These are phyloP conservation scores for Melanotaenia parkinsoni DNA, from an alignment of 2,797 vertebrate genomes.

Conservation along the genomic window DNA sequence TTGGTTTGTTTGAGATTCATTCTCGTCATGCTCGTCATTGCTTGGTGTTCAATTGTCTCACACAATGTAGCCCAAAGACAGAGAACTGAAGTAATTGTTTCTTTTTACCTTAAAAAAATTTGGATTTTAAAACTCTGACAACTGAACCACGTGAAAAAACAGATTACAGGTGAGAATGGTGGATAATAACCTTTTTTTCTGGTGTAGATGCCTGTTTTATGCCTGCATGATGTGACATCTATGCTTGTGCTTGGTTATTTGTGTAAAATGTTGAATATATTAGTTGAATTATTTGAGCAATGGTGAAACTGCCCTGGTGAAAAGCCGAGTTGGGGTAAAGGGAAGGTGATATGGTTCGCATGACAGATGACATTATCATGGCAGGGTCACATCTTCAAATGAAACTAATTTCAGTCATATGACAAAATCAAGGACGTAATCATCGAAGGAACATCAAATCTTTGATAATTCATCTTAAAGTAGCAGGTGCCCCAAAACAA, in stretches of 20 bases:
- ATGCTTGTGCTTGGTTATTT: constrained; percentile 15
- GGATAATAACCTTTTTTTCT: constrained; percentile 58
- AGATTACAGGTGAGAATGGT: constrained; percentile 75
- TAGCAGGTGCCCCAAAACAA: constrained; percentile 34
- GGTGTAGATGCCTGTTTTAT: constrained; percentile 48
- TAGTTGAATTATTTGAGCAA: constrained; percentile 38
- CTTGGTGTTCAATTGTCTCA: constrained; percentile 77
- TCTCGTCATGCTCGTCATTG: constrained; percentile 74
- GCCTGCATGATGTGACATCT: constrained; percentile 13
- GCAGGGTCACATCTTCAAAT: constrained; percentile 71
- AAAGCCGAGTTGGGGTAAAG: constrained; percentile 57
- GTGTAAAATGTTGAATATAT: constrained; percentile 35
- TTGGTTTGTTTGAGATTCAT: constrained; percentile 78
- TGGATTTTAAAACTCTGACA: constrained; percentile 84
- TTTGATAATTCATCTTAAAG: constrained; percentile 65
- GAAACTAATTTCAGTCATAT: constrained; percentile 16
- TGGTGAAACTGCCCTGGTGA: constrained; percentile 55
- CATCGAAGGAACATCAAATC: constrained; percentile 61
- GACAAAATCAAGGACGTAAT: constrained; percentile 31
- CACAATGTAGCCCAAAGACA: constrained; percentile 87
- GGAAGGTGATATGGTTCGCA: constrained; percentile 57
- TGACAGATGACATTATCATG: constrained; percentile 66
- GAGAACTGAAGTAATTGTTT: constrained; percentile 88
- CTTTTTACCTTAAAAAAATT: constrained; percentile 57
- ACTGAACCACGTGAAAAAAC: constrained; percentile 92